Evolutionary conservation across 1,140 invertebrate species (phyloP), one percentile per base, ranked within the genome.

Genomic region (Drosophila aff.): DNA sequence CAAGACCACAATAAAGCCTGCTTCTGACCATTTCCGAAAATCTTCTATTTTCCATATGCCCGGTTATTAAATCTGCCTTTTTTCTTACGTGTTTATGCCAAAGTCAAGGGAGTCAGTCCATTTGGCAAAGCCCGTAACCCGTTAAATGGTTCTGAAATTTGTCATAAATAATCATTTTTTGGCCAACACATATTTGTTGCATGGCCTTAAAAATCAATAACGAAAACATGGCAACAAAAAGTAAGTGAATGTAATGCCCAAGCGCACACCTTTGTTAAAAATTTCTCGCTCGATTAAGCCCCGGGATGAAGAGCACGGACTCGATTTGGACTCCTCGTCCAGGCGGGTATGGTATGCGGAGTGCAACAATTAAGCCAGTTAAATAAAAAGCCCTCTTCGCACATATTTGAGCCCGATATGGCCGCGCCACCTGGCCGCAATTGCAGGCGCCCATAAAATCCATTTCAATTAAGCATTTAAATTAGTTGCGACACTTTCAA

Each of bases 391-490:
- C 64, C 49, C 85, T 69, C 77, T 85, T 86, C 67, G 69, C 85
- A 90, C 85, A 85, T 91, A 91, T 91, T 91, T 90, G 71, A 74
- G 64, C 36, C 31, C 77, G 74, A 74, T 85, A 66, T 53, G 69
- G 64, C 62, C 55, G 46, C 64, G 73, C 44, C 71, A 89, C 78
- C 84, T 90, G 85, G 63, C 61, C 77, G 73, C 77, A 69, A 90
- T 81, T 79, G 46, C 62, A 63, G 75, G 85, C 76, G 79, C 64
- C 87, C 86, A 91, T 91, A 90, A 91, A 91, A 91, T 86, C 87
- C 86, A 85, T 91, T 91, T 92, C 90, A 92, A 91, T 91, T 91
- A 91, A 92, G 84, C 79, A 91, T 91, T 92, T 91, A 91, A 91
- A 91, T 91, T 89, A 91, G 89, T 92, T 87, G 90, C 84, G 79